These are phyloP conservation scores for Agriopis marginaria DNA, from an alignment of 2,888 invertebrate species.

Conservation along the genomic window DNA sequence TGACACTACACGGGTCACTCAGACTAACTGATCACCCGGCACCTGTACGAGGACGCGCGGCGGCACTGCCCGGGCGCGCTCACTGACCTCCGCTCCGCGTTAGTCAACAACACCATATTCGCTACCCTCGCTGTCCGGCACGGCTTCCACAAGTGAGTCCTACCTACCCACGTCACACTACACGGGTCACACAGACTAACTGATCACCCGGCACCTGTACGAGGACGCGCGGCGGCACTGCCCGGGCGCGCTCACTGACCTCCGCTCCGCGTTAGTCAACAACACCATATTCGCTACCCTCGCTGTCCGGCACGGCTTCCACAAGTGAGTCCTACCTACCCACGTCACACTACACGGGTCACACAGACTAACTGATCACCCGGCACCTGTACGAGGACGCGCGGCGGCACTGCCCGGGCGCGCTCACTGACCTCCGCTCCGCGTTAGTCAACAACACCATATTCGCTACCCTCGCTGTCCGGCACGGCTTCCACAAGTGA, in stretches of 20 bases:
- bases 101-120: conserved; percentile 99
- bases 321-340: conserved; percentile 87
- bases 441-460: conserved; percentile 99
- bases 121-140: conserved; percentile 98
- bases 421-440: conserved; percentile 97
- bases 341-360: background rate
- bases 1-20: background rate
- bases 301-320: conserved; percentile 98
- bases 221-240: no score
- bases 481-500: conserved; percentile 97
- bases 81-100: conserved; percentile 97
- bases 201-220: no score
- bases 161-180: background rate
- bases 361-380: conserved; percentile 92
- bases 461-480: conserved; percentile 98
- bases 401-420: no score
- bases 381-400: no score
- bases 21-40: no score
- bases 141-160: conserved; percentile 94
- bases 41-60: no score
- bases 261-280: conserved; percentile 99
- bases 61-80: no score
- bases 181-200: conserved; percentile 87
- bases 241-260: no score
- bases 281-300: conserved; percentile 99